These are phyloP conservation scores for Artibeus jamaicensis DNA, from an alignment of 2,797 vertebrate species.

Conservation along the genomic window DNA sequence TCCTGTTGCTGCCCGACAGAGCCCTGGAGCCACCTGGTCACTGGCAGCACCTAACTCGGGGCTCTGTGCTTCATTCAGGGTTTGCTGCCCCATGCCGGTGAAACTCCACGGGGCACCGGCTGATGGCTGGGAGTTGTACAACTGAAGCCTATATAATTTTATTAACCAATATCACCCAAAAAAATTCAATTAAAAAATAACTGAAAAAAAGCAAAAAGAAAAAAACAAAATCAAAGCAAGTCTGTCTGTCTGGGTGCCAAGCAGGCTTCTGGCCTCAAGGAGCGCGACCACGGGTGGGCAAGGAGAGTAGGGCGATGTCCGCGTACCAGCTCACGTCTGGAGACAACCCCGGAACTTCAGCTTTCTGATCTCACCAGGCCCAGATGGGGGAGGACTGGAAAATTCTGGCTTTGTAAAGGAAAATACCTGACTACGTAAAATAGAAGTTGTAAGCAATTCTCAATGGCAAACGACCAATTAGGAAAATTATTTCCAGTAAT, in stretches of 20 bases:
- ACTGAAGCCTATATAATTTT: neutral
- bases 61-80: neutral
- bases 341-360: neutral
- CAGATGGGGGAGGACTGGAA: neutral
- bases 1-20: neutral
- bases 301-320: neutral
- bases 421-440: neutral
- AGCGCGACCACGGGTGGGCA: neutral
- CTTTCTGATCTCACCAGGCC: neutral
- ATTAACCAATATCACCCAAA: neutral
- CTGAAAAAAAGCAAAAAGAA: neutral
- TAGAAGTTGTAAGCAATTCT: neutral
- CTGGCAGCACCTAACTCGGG: neutral
- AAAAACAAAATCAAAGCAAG: neutral
- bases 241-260: neutral
- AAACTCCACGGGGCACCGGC: neutral
- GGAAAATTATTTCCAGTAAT: constrained; percentile 11
- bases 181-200: neutral
- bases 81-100: neutral
- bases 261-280: neutral
- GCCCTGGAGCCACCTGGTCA: neutral
- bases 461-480: neutral
- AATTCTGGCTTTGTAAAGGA: neutral
- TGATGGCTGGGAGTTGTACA: neutral
- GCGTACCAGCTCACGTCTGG: neutral